Evolutionary conservation across 2,113 vertebrate species (phyloP), one percentile per base, ranked within the genome.

Genomic region (Macaca nemestrina): DNA sequence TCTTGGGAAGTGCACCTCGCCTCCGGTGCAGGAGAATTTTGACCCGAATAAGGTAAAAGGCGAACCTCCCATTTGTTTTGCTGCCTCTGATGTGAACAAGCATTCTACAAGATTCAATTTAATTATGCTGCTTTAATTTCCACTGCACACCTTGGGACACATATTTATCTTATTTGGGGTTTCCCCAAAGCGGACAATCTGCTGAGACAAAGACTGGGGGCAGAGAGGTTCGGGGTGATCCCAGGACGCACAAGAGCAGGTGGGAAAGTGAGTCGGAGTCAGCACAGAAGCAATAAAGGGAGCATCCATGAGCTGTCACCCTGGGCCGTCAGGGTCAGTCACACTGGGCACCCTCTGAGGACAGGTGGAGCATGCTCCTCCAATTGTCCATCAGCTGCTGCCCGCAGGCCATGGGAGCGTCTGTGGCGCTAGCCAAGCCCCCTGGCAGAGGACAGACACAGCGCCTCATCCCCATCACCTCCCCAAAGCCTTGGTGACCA

Each of bases 1-100:
- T 45, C 98, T 99, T 97, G 99, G 99, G 52, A 98, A 98, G 0
- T 99, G 99, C 97, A 99, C 99, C 7, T 98, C 99, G 17, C 99
- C 99, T 5, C 85, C 98, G 0, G 99, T 99, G 87, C 99, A 99
- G 96, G 96, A 99, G 35, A 93, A 98, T 50, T 99, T 99, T 1
- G 97, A 98, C 50, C 97, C 99, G 14, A 98, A 98, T 96, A 99
- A 99, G 99, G 99, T 73, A 80, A 88, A 75, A 52, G 72, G 40
- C 67, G 90, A 50, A 90, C 1, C 27, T 73, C 27, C 48, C 35
- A 2, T 38, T 25, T 43, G 35, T 45, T 87, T 88, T 48, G 18
- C 76, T 78, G 6, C 57, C 25, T 40, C 55, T 13, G 7, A 1
- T 88, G 48, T 61, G 50, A 45, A 88, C 61, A 83, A 80, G n/a